Evolutionary conservation across 2,797 vertebrate species (phyloP).

Genomic region (Hoplostethus mediterraneus): DNA sequence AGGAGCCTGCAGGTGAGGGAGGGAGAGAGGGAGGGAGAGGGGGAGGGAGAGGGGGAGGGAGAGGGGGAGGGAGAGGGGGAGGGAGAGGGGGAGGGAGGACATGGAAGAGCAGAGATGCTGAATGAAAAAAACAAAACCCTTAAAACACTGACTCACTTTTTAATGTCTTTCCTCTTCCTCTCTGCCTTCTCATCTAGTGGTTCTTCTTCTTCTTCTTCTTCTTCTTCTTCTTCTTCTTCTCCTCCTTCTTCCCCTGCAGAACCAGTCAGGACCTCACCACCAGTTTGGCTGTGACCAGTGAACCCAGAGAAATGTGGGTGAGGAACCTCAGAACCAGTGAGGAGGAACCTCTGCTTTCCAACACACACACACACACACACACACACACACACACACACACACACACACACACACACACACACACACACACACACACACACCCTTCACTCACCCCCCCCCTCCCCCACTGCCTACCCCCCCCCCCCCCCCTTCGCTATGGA

Average conservation of each 20-base stretch:
- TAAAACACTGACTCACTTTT: no score
- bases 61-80: no score
- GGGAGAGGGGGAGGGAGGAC: no score
- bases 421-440: constrained; percentile 5
- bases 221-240: no score
- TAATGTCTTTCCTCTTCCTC: no score
- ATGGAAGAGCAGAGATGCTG: no score
- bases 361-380: constrained; percentile 26
- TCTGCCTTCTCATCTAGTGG: no score
- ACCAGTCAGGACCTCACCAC: constrained; percentile 45
- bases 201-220: no score
- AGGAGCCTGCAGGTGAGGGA: no score
- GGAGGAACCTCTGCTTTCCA: constrained; percentile 22
- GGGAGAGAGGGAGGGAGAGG: no score
- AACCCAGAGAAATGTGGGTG: constrained; percentile 61
- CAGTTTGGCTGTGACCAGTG: constrained; percentile 42
- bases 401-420: constrained; percentile 20
- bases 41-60: no score
- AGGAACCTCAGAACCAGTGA: constrained; percentile 52
- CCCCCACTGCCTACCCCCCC: neutral
- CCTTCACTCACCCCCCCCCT: constrained; percentile 2
- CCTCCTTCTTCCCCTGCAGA: constrained; percentile 12
- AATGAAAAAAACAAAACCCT: no score
- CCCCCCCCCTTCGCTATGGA: constrained; percentile 72
- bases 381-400: constrained; percentile 16